These are phyloP conservation scores for Proctacanthus coquilletti DNA, from an alignment of 1,140 invertebrate species.

Conservation along the genomic window DNA sequence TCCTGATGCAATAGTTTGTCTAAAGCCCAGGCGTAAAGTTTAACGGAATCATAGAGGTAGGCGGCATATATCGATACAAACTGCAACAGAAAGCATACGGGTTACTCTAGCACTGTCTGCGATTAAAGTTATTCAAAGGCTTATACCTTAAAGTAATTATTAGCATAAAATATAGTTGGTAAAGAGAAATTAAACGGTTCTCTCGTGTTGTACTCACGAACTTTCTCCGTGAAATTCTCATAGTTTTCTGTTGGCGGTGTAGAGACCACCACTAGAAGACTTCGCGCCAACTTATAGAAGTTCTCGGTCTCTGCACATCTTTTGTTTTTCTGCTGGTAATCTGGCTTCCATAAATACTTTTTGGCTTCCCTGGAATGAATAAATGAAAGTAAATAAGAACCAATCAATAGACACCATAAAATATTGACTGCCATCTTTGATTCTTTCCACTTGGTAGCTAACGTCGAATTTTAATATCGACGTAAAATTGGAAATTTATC, in stretches of 20 bases:
- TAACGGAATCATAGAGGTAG: constrained; percentile 91
- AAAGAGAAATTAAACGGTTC: constrained; percentile 60
- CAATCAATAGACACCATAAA: no score
- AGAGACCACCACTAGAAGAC: constrained; percentile 69
- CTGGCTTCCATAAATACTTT: constrained; percentile 74
- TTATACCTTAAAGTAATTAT: constrained; percentile 41
- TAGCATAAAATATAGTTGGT: constrained; percentile 36
- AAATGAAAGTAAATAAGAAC: no score
- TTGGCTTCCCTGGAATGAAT: constrained; percentile 42
- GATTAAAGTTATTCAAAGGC: constrained; percentile 2
- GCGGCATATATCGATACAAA: constrained; percentile 87
- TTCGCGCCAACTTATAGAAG: constrained; percentile 55
- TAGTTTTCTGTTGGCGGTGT: constrained; percentile 60
- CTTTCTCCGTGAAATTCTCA: constrained; percentile 59
- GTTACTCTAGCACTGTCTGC: neutral
- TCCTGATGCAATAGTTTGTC: constrained; percentile 49
- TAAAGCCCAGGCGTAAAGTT: constrained; percentile 76
- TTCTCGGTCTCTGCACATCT: constrained; percentile 45
- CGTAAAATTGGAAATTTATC: no score
- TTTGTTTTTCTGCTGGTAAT: constrained; percentile 37
- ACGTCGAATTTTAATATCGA: no score
- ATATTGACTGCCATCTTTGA: no score
- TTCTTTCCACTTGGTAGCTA: no score
- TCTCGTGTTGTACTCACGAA: constrained; percentile 55
- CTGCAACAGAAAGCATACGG: constrained; percentile 32